Evolutionary conservation across 92 coral and sea anemone species (phyloP), one percentile per base, ranked within the genome.

Genomic region (Zoanthus gigantus): DNA sequence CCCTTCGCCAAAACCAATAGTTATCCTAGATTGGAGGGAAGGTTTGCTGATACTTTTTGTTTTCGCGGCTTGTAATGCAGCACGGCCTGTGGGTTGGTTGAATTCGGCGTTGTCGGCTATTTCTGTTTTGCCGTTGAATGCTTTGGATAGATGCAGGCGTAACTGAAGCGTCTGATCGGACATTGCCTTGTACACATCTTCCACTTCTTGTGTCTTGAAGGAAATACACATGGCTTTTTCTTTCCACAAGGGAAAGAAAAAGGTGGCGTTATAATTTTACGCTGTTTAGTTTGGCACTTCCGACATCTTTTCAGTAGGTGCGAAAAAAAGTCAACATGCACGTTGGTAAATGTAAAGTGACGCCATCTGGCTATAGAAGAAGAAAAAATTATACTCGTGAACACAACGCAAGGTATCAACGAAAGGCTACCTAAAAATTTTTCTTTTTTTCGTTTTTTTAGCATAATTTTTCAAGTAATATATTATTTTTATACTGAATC

Each of bases 11-110:
- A 10, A 28, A 44, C 71, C 42, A 57, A 79, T 79, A 50, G 44
- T 79, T 30, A 79, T 79, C 68, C 56, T 47, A n/a, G 71, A 79
- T 47, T 46, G 44, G 52, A 79, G 67, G 30, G 42, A 57, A 31
- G 84, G 89, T 52, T 74, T 71, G 82, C 37, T 46, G 31, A 14
- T 74, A 29, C 78, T 29, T 7, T 77, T 78, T 67, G 48, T 23
- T 66, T 91, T 91, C 5, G 94, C 94, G 77, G 89, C 92, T 68
- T 91, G 68, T 15, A 91, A 85, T 23, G 92, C 94, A 32, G 82
- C 91, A 61, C 83, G 66, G 46, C 94, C 94, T 50, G 77, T 83
- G n/a, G 84, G 87, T 71, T 78, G 89, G 9, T 73, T 8, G 54
- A 54, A 54, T 5, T 37, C 34, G 54, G 71, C 81, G 11, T 34